Evolutionary conservation across 2,113 vertebrate genomes (phyloP), one percentile per base, ranked within the genome.

Genomic region (Dicaeum eximium): DNA sequence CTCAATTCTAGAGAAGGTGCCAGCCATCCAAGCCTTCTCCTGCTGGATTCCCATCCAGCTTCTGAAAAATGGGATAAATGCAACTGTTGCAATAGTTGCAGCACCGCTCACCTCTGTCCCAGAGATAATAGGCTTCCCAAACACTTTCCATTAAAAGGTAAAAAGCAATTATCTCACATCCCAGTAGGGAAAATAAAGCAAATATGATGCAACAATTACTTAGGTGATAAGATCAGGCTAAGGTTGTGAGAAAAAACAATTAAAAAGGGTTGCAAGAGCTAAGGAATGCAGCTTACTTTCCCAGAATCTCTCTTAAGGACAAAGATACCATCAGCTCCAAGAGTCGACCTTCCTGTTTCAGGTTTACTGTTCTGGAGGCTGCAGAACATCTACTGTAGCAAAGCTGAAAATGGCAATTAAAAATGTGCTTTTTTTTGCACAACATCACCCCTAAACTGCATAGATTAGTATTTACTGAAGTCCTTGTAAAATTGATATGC

Each of bases 241-340:
- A 71, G 80, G 72, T 60, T 93, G 69, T 80, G 93, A 95, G 96
- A 89, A 92, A 96, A 95, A 95, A 95, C 93, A 95, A 95, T 95
- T 94, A 45, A 60, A 94, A 74, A 62, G n/a, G 69, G 48, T 75
- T 94, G 93, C 88, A 92, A 86, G 75, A 84, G 80, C 88, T 72
- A 74, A 84, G 69, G 95, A 95, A 95, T 75, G 95, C 80, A 75
- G 90, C 28, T 93, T 60, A 57, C 82, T 94, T 92, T 88, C 90
- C 84, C 81, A 94, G 89, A 89, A 87, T 25, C 91, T 85, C 64
- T 67, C 80, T 72, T 77, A 74, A 92, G 2, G 7, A 54, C 78
- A 80, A 65, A 85, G 93, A 95, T 95, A 94, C 27, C 70, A 96
- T 93, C 95, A 80, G 65, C 78, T 72, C 30, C 7, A 35, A 58